Percentiles rank a stretch among this genome's conserved stretches.
phyloP scores from a whole-genome alignment of 2,888 invertebrate genomes.

The Cryptus armator region DNA sequence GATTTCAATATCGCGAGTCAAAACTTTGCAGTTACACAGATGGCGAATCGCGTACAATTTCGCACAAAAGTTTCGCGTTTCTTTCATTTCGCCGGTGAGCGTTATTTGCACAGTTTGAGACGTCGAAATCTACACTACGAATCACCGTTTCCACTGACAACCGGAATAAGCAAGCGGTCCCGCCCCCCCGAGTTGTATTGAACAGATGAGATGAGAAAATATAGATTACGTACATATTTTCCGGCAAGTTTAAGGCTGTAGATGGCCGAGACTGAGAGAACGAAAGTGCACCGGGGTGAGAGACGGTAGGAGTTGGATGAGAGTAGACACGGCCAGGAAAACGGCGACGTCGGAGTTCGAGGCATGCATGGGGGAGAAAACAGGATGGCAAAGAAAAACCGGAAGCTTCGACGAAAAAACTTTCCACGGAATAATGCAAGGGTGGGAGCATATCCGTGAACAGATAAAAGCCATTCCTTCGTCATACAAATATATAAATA shows the following conservation, averaged over 20 bases:
- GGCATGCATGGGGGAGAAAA: background rate
- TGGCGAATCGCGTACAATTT: background rate
- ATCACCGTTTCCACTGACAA: slow-evolving; percentile 8
- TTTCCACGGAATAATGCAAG: slow-evolving; percentile 19
- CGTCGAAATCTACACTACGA: slow-evolving; percentile 7
- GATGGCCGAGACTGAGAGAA: slow-evolving; percentile 18
- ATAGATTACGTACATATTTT: background rate
- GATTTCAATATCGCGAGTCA: slow-evolving; percentile 14
- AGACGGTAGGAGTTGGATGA: background rate
- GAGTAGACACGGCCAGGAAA: background rate
- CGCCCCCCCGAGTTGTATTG: background rate
- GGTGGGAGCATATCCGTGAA: background rate
- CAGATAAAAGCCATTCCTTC: slow-evolving; percentile 48
- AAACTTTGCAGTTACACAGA: background rate
- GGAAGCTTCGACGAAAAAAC: slow-evolving; percentile 44
- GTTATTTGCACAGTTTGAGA: background rate
- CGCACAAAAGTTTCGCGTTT: slow-evolving; percentile 10
- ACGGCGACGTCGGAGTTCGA: background rate
- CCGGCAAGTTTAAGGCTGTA: background rate
- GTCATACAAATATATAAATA: slow-evolving; percentile 13
- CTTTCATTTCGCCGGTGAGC: slow-evolving; percentile 1
- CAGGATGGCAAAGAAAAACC: slow-evolving; percentile 23
- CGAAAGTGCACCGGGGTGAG: background rate
- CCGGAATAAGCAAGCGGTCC: background rate
- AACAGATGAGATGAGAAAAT: slow-evolving; percentile 3